Percentiles rank a stretch among this genome's conserved stretches.
Evolutionary conservation across 2,888 invertebrate species (phyloP).

Genomic region (Fissipunctia ypsillon): DNA sequence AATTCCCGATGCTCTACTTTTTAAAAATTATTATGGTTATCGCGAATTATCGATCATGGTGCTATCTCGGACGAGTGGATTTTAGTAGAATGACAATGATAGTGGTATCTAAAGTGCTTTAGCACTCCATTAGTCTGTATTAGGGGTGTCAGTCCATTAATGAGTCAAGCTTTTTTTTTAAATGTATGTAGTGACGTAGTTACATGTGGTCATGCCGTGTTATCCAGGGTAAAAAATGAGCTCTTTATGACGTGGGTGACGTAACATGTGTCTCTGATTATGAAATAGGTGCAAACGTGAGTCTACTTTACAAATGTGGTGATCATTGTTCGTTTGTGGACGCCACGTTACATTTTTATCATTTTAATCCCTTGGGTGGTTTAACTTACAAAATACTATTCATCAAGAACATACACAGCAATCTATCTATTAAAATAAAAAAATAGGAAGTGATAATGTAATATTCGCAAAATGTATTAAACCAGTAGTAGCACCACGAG

Average conservation of each 20-base stretch:
- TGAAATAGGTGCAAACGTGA: not conserved
- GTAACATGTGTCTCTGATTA: not conserved
- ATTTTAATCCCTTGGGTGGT: too few species aligned
- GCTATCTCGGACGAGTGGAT: constrained; percentile 50
- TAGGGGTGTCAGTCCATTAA: constrained; percentile 18
- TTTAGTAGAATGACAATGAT: constrained; percentile 59
- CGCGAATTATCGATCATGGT: constrained; percentile 38
- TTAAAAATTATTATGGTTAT: constrained; percentile 14
- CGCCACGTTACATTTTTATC: too few species aligned
- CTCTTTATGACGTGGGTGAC: not conserved
- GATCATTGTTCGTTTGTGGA: not conserved
- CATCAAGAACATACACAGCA: too few species aligned
- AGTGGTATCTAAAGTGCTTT: constrained; percentile 65
- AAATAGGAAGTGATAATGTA: too few species aligned
- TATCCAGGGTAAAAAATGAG: not conserved
- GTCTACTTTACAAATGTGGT: not conserved
- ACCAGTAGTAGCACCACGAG: too few species aligned
- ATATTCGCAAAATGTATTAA: too few species aligned
- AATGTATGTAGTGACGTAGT: constrained; percentile 2
- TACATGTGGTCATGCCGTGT: not conserved
- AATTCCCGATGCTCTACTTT: constrained; percentile 1
- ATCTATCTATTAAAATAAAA: too few species aligned
- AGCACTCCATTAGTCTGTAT: constrained; percentile 62
- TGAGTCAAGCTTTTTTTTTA: constrained; percentile 20
- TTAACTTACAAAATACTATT: too few species aligned